Base-by-base conservation (phyloP, 2,888 invertebrate genomes). In the Drosophila pseudotakahashii region DNA sequence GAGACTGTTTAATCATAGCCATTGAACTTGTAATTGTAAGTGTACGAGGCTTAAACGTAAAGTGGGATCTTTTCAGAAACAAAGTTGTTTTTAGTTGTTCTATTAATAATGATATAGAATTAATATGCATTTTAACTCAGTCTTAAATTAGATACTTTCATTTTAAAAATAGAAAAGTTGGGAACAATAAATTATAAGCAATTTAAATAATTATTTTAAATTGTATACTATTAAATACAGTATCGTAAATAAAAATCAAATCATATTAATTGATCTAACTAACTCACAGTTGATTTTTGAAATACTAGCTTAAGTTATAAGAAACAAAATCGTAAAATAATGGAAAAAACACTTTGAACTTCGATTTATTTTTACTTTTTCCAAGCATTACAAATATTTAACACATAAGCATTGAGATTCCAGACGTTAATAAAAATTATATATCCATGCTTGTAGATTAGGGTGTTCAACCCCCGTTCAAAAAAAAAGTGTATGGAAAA, bases 21-120 rank as follows among this genome's bases (percentile, higher is more conserved):
- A 62, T 62, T 62, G 62, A 62, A 62, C 62, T 59, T 50, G 62
- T 62, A 48, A 48, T 60, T 63, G 14, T 62, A 48, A 48, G 48
- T 63, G 14, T 19, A 19, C 16, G 48, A 16, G 7, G n/a, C 23
- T n/a, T 7, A 19, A 11, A 41, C 23, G 19, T 48, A 62, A 59
- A 59, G 48, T 48, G 41, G 59, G 47, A 10, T 13, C 7, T 34
- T 34, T 48, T 34, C 1, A 19, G 16, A 19, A 34, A 16, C 7
- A 13, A 34, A 32, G 34, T 32, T 1, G 47, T 34, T 34, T 34
- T 16, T 7, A 47, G 30, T 47, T 7, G 11, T 30, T 6, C 10
- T 30, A 5, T 5, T 30, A 30, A 30, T 14, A 30, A 30, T 14
- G 5, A 45, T 10, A 30, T 14, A 10, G 10, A 26, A n/a, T 30